Conservation (phyloP, 2,888 invertebrate genomes). For the Dryococelus australis region DNA sequence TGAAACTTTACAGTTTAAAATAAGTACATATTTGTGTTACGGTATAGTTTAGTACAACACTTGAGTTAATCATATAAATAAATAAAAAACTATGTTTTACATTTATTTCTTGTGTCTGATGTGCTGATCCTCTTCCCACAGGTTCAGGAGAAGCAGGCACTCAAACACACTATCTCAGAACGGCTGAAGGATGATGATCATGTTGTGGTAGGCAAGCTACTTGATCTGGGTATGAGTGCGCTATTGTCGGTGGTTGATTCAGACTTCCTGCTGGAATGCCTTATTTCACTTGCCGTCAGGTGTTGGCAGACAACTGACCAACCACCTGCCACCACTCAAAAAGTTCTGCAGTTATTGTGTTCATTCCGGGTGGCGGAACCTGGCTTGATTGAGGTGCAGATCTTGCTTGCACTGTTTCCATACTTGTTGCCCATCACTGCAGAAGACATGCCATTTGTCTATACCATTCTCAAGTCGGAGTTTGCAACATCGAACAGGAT, state of each 20-base stretch:
- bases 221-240: conserved; percentile 55
- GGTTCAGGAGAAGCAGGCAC: conserved; percentile 62
- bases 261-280: conserved; percentile 59
- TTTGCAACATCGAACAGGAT: conserved; percentile 59
- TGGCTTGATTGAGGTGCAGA: conserved; percentile 60
- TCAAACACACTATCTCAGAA: conserved; percentile 69
- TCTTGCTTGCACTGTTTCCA: conserved; percentile 68
- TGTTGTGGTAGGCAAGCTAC: conserved; percentile 65
- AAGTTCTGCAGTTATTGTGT: conserved; percentile 62
- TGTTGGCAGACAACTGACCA: conserved; percentile 53
- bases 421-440: conserved; percentile 66
- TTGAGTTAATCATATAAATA: no score
- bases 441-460: conserved; percentile 57
- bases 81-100: no score
- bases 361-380: conserved; percentile 57
- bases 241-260: conserved; percentile 59
- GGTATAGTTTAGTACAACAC: no score
- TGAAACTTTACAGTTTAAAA: no score
- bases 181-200: conserved; percentile 73
- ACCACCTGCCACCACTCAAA: conserved; percentile 59
- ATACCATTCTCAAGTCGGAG: conserved; percentile 58
- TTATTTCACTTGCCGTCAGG: conserved; percentile 64
- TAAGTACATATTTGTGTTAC: no score
- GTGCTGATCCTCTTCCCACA: background rate
- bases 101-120: background rate